Evolutionary conservation across 2,797 vertebrate species (phyloP), one percentile per base, ranked within the genome.

Genomic region (Sebastiscus albofasciatus): DNA sequence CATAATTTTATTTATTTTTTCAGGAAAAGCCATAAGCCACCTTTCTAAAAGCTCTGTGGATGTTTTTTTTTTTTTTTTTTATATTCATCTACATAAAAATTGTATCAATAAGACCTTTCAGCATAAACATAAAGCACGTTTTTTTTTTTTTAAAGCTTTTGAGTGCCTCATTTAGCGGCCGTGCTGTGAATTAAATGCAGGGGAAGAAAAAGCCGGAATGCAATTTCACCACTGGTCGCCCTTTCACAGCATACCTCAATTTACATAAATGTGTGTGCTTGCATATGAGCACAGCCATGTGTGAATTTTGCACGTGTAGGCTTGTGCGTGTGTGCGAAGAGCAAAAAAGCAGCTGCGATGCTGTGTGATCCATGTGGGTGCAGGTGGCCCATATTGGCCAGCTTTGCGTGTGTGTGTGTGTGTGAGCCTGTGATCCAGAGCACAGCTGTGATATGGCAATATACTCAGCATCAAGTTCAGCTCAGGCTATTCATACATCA

Each of bases 401-500:
- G 72, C 75, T 81, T 67, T 81, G 20, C 18, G 4, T 31, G 70
- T 71, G 34, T 68, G 34, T 33, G 46, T 59, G 24, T 68, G 39
- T 71, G 66, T 36, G 62, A 39, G 36, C 16, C 46, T 27, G 61
- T 73, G 78, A 77, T 77, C 58, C 49, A 59, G 59, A 65, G 79
- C 64, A 66, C 84, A 88, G 85, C 88, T 89, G 87, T 67, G 74
- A 67, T 84, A 31, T n/a, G 55, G 81, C 60, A 80, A 64, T 66
- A 64, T 52, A 81, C 76, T 46, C 81, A 73, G 83, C 64, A 67
- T 33, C 31, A 22, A 79, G 73, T 87, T 90, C 79, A 88, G 70
- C 77, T 81, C 61, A 5, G 73, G 39, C 78, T 75, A 67, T 77
- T 86, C 86, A 89, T 81, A 77, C 84, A 83, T 84, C 85, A 80